Evolutionary conservation across 2,113 vertebrate species (phyloP).

Genomic region (Columba janthina): DNA sequence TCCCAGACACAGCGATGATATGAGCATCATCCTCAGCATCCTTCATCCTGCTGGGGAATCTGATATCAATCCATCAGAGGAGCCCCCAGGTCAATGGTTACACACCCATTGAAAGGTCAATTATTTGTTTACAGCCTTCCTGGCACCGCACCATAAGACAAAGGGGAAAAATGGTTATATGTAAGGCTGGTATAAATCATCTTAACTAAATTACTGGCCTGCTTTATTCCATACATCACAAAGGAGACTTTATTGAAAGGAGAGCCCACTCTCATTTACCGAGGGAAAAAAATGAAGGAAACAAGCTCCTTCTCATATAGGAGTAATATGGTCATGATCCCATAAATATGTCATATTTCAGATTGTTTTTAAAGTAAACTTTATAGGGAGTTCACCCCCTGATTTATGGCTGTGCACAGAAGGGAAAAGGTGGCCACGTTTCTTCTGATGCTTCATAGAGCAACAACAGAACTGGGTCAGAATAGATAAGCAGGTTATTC

Average conservation of each 20-base stretch:
- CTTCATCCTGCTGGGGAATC: not conserved
- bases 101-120: not conserved
- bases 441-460: not conserved
- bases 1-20: fast-evolving
- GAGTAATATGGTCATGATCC: not conserved
- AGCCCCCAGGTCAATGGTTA: not conserved
- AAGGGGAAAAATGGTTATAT: not conserved
- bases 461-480: not conserved
- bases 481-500: not conserved
- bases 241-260: not conserved
- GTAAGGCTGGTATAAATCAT: conserved; percentile 19
- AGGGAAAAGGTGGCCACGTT: not conserved
- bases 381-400: not conserved
- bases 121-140: conserved; percentile 53
- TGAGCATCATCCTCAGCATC: not conserved
- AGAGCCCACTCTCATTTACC: not conserved
- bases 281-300: not conserved
- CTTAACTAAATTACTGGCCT: not conserved
- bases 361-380: conserved; percentile 29
- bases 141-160: not conserved
- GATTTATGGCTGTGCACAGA: not conserved
- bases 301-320: not conserved
- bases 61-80: not conserved
- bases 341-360: conserved; percentile 4
- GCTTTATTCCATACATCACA: not conserved